Conservation (phyloP, 37 sponge, comb jelly and placozoan genomes). For the Lycopodina hypogea region DNA sequence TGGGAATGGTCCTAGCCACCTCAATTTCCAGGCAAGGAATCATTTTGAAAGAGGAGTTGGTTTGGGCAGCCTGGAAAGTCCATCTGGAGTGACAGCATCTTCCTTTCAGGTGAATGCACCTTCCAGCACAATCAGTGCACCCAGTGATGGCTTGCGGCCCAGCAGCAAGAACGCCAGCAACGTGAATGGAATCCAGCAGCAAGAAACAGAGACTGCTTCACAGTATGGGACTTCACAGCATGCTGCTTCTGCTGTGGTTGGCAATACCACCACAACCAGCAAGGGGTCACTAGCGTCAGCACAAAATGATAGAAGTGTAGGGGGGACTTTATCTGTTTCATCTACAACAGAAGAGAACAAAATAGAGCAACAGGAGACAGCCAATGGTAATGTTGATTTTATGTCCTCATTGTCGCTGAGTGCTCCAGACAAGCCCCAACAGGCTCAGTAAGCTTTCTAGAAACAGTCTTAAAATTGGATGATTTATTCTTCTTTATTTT, state of each 20-base stretch:
- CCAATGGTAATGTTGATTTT: constrained; percentile 32
- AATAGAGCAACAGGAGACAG: background rate
- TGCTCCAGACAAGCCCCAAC: constrained; percentile 45
- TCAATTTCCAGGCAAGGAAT: background rate
- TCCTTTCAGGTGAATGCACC: constrained; percentile 47
- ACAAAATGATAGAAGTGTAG: background rate
- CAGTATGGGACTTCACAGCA: no score
- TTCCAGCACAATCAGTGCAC: constrained; percentile 27
- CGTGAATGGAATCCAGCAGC: background rate
- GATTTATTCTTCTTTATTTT: background rate
- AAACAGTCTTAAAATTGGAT: background rate
- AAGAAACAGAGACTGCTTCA: background rate
- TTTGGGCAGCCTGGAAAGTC: constrained; percentile 8
- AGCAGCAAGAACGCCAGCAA: background rate
- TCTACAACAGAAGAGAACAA: background rate
- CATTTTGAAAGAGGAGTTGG: background rate
- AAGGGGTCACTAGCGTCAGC: background rate
- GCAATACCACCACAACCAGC: background rate
- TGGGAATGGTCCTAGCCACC: background rate
- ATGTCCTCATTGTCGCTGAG: constrained; percentile 63
- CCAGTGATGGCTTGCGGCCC: constrained; percentile 17
- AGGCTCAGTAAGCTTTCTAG: background rate
- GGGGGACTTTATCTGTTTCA: background rate
- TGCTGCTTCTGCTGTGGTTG: background rate
- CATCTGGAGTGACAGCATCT: constrained; percentile 26